These are phyloP conservation scores for Pteruthius melanotis DNA, from an alignment of 2,113 vertebrate species.

Conservation along the genomic window DNA sequence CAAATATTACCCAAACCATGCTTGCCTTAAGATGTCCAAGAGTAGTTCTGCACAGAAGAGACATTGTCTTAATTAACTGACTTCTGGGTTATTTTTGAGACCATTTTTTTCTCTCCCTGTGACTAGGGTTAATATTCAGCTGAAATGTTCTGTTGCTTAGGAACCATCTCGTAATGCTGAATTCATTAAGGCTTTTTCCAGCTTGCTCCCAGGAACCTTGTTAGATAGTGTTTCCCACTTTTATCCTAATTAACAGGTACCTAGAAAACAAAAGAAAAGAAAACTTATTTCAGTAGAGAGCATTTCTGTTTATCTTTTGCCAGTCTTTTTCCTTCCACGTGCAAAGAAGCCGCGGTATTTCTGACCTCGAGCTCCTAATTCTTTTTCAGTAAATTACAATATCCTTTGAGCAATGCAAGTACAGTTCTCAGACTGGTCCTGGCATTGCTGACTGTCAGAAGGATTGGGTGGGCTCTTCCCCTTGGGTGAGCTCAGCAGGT, in stretches of 20 bases:
- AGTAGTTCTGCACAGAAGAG: neutral
- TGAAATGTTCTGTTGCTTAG: slow-evolving; percentile 70
- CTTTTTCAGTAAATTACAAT: neutral
- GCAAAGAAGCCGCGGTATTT: neutral
- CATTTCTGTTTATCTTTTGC: slow-evolving; percentile 2
- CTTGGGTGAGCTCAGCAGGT: neutral
- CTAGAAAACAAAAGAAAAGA: neutral
- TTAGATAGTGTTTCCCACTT: slow-evolving; percentile 66
- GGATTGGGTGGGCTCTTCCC: neutral
- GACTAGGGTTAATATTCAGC: slow-evolving; percentile 54
- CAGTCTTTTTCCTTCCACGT: neutral
- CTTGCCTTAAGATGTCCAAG: neutral
- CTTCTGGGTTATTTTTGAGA: slow-evolving; percentile 19
- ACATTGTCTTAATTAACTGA: slow-evolving; percentile 14
- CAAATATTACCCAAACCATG: neutral
- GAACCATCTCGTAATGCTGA: slow-evolving; percentile 61
- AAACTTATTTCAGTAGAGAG: neutral
- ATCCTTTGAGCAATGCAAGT: neutral
- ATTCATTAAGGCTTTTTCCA: slow-evolving; percentile 72
- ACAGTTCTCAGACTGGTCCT: neutral
- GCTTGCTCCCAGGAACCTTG: slow-evolving; percentile 57
- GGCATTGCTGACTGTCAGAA: neutral
- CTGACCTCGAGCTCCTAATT: neutral
- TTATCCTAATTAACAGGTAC: slow-evolving; percentile 73
- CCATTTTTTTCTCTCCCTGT: neutral